Conservation (phyloP, 2,113 vertebrate genomes). For the Entelurus aequoreus region DNA sequence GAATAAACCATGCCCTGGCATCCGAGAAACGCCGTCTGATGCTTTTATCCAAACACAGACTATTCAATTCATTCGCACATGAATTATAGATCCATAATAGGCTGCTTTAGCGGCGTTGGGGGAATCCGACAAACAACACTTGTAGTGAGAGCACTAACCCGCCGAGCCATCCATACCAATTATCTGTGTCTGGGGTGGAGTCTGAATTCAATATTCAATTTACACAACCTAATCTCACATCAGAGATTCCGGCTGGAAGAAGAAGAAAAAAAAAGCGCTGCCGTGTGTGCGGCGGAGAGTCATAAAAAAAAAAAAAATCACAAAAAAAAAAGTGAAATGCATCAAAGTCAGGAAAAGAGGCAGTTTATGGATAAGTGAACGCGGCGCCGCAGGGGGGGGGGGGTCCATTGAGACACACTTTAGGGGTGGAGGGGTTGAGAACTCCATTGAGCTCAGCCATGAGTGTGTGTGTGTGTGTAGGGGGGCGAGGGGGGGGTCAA, state of each 20-base stretch:
- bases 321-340: background rate
- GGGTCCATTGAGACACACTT: conserved; percentile 51
- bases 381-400: conserved; percentile 45
- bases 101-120: conserved; percentile 40
- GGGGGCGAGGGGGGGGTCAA: conserved; percentile 67
- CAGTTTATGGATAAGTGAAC: conserved; percentile 21
- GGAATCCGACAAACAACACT: conserved; percentile 54
- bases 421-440: conserved; percentile 56
- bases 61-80: conserved; percentile 49
- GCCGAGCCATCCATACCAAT: conserved; percentile 58
- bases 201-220: conserved; percentile 63
- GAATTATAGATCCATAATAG: conserved; percentile 59
- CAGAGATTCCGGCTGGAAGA: conserved; percentile 18
- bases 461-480: too few species aligned
- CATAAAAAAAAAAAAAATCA: conserved; percentile 2
- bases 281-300: conserved; percentile 11
- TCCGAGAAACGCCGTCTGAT: conserved; percentile 26
- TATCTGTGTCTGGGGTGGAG: conserved; percentile 58
- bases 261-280: conserved; percentile 3
- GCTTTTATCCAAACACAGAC: conserved; percentile 45
- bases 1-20: conserved; percentile 41
- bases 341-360: background rate
- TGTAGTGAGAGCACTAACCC: conserved; percentile 48
- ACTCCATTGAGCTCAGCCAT: conserved; percentile 64
- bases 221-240: conserved; percentile 49